Evolutionary conservation across 2,888 invertebrate genomes (phyloP), one percentile per base, ranked within the genome.

Genomic region (Muschampia plurimacula): DNA sequence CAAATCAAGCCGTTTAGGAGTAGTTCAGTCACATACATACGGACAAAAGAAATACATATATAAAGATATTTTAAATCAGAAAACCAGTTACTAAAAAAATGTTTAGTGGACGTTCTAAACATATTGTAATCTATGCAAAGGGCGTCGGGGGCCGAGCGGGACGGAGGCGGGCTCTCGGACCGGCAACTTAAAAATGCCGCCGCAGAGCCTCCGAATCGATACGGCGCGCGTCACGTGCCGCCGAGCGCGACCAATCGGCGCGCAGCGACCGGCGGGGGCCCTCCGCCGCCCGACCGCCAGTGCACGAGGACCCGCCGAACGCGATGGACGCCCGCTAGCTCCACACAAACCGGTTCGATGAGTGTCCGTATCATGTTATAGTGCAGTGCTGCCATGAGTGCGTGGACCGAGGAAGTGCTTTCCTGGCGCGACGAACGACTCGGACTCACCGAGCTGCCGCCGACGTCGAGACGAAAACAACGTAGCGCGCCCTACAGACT

Each of bases 111-210:
- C 66, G 64, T 9, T 80, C 80, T 81, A 75, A 67, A 41, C 15
- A 32, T 62, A 64, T 89, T 52, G 15, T 52, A 80, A 64, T 91
- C 85, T 89, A 74, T 82, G 76, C 28, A 71, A 82, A 85, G 85
- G 86, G 88, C 84, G 87, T 83, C 80, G 86, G 84, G 87, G 84
- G 85, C 84, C 81, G 89, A 83, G 91, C 89, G 93, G 92, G 92
- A 82, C 84, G 89, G 83, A 87, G 92, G 92, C 91, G 92, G 92
- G 86, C 88, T 89, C 89, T 91, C 91, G 83, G 89, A 83, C 89
- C 90, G 91, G 89, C 92, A 96, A 96, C 95, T 96, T 96, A 96
- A 96, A 96, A 96, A 96, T 96, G 96, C 96, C 96, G 96, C 96
- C 96, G 96, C 96, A 95, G 95, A 95, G 95, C 95, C 95, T 95